Base-by-base conservation (phyloP, 2,113 vertebrate species). In the Nerophis ophidion region DNA sequence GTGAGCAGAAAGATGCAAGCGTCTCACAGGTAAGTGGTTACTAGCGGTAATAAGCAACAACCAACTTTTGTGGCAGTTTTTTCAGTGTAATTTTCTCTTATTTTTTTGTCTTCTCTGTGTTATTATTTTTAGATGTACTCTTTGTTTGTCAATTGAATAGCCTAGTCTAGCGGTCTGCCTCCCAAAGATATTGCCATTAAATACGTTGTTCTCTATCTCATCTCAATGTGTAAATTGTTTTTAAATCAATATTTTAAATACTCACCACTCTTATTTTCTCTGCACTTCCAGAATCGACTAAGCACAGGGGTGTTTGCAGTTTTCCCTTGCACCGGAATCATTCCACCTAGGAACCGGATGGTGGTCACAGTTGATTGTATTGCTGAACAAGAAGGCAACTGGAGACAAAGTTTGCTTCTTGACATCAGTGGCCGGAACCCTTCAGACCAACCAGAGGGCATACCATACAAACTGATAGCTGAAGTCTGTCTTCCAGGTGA, bases 401-500 rank as follows among this genome's bases (percentile, higher is more conserved):
- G 87, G 60, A 87, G 89, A 61, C 91, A 94, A 79, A 67, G 70
- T 15, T 51, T 99, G 48, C 72, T 73, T 5, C 86, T 99, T 0
- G 91, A 96, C 38, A 87, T 99, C 75, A 80, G 69, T 0, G 89
- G 92, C 70, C 90, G 93, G 57, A 88, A 96, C 72, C 92, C 92
- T 6, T 56, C 17, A 14, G 91, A 93, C 68, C 83, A 91, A 1
- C 92, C 93, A 1, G 76, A 68, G 0, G 94, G 94, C 15, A 89
- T 94, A 60, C 88, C 84, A 0, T 95, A 94, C 45, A 81, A 54
- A 2, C 81, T 99, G 47, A 4, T 77, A 34, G 92, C 90, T 0
- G 92, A 98, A 66, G 90, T 92, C 63, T 96, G 93, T 72, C 63
- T 90, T 5, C 93, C 93, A 90, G 90, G 96, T 98, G 86, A 68